phyloP scores from a whole-genome alignment of 2,888 invertebrate genomes.

The Agapetus fuscipes region DNA sequence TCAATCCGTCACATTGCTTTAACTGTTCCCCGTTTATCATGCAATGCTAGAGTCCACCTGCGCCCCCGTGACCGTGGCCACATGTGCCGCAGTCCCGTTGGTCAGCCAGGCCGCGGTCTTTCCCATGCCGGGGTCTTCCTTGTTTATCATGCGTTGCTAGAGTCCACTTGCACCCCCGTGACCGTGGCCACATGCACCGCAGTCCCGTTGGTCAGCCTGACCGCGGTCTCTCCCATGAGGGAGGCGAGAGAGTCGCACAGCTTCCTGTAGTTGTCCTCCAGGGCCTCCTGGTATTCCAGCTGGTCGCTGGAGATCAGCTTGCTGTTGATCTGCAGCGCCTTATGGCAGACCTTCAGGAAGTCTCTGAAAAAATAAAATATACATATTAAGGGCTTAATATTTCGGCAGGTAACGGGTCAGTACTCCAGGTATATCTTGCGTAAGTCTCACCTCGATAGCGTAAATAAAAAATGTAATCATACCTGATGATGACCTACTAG shows the following conservation, averaged over 20 bases:
- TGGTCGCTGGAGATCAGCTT: constrained; percentile 84
- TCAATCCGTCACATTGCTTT: no score
- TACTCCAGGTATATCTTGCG: no score
- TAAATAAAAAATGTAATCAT: no score
- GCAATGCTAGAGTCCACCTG: constrained; percentile 74
- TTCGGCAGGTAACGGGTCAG: no score
- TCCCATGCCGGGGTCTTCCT: no score
- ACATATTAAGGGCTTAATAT: no score
- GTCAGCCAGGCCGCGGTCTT: no score
- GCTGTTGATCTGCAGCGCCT: constrained; percentile 82
- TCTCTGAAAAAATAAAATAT: constrained; percentile 51
- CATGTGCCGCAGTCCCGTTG: constrained; percentile 68
- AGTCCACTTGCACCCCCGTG: constrained; percentile 69
- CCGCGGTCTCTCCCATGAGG: constrained; percentile 64
- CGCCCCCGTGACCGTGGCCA: constrained; percentile 71
- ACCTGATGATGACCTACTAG: no score
- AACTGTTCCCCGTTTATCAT: no score
- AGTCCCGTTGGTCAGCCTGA: constrained; percentile 60
- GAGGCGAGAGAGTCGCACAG: constrained; percentile 67
- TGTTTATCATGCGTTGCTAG: constrained; percentile 75
- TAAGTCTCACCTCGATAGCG: no score
- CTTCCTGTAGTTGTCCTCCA: constrained; percentile 79
- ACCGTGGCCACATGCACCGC: constrained; percentile 70
- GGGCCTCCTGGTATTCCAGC: constrained; percentile 82
- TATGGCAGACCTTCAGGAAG: constrained; percentile 83